These are phyloP conservation scores for Rhadinocentrus ornatus DNA, from an alignment of 2,797 vertebrate genomes.

Conservation along the genomic window DNA sequence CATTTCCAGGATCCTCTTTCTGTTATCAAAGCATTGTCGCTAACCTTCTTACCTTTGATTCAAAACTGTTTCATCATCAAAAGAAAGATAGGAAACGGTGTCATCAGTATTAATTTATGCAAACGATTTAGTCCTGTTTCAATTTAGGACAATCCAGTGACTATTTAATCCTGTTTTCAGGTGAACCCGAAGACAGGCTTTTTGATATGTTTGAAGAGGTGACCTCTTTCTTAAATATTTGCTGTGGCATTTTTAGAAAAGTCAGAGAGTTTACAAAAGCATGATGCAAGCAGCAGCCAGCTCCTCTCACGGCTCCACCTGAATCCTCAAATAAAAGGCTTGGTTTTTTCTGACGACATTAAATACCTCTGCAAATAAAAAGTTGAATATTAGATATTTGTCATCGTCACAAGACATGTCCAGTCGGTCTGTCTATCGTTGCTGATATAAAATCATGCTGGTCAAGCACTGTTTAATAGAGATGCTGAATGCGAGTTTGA, in stretches of 20 bases:
- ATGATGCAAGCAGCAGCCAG: slow-evolving; percentile 7
- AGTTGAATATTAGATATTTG: background rate
- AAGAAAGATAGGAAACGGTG: background rate
- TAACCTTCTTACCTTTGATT: slow-evolving; percentile 17
- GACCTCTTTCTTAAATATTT: background rate
- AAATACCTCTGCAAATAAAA: background rate
- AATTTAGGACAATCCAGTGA: slow-evolving; percentile 24
- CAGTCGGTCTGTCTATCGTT: no score
- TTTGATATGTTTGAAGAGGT: slow-evolving; percentile 8
- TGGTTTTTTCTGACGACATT: background rate
- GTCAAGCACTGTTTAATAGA: background rate
- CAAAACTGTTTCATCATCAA: slow-evolving; percentile 3
- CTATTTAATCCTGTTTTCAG: slow-evolving; percentile 21
- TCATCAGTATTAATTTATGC: slow-evolving; percentile 7
- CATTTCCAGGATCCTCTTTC: background rate
- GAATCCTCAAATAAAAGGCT: background rate
- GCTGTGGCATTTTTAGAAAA: background rate
- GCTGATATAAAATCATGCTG: background rate
- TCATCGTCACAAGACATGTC: no score
- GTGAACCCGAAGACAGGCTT: background rate
- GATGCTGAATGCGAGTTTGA: background rate
- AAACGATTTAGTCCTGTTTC: slow-evolving; percentile 18
- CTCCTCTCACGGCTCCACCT: background rate
- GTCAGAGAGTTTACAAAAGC: background rate
- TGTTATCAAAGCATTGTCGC: background rate